Base-by-base conservation (phyloP, 2,797 vertebrate species). In the Phoxinus dragarum region DNA sequence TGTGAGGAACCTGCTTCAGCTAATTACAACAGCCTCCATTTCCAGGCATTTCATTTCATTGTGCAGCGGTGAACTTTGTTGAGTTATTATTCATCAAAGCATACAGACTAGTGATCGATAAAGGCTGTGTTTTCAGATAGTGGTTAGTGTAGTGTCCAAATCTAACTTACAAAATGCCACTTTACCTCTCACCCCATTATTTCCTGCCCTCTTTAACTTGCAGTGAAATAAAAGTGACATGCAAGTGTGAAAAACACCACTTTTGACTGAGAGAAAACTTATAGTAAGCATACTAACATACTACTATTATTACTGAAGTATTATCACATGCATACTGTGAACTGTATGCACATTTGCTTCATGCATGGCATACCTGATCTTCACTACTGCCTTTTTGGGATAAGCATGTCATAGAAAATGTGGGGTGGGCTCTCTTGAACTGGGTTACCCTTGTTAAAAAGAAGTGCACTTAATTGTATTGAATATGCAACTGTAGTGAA, bases 1-100 rank as follows among this genome's bases (percentile, higher is more conserved):
- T 82, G 76, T 69, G 80, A 81, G 80, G 80, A 88, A 85, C 80
- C 86, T 87, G 89, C 80, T 85, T 84, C 44, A 82, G 75, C 38
- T 88, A 79, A 85, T 87, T 85, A 84, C 87, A 85, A 72, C 80
- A 85, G 61, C 56, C 76, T 42, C n/a, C 0, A 2, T 44, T 78
- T 64, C 38, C n/a, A 78, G 23, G 75, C 75, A 23, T 31, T 78
- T n/a, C 14, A 27, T 34, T 44, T n/a, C 14, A 27, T 34, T 44
- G 27, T 54, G n/a, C 40, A 61, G 47, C 6, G n/a, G 17, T 69
- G 44, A 69, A 40, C 34, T 69, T 31, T 52, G 27, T 69, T 52
- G 44, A 38, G 59, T 81, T 81, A 80, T 44, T 40, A 64, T 67
- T 81, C 11, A 69, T 44, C 34, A 54, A 19, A 61, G 42, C 59